phyloP scores from a whole-genome alignment of 2,797 vertebrate genomes.

The Odontamblyopus lacepedii region DNA sequence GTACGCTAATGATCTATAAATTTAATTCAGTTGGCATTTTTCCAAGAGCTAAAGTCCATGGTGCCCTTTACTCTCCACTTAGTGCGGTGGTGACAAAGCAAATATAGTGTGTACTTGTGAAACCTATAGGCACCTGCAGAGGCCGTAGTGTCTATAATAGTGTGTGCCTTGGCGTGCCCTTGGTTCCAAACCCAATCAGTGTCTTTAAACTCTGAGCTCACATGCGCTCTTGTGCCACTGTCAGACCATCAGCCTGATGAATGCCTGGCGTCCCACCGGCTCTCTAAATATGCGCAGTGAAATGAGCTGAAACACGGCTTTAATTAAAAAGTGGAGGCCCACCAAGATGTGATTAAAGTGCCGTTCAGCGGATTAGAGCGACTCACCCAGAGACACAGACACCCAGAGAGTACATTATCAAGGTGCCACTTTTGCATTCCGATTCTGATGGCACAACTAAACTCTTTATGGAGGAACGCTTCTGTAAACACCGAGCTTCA shows the following conservation, averaged over 20 bases:
- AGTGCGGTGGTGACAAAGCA: constrained; percentile 15
- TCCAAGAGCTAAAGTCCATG: constrained; percentile 31
- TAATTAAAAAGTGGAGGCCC: constrained; percentile 80
- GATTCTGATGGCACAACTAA: constrained; percentile 37
- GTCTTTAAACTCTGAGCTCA: constrained; percentile 54
- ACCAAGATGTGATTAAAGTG: constrained; percentile 78
- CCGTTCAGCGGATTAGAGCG: constrained; percentile 71
- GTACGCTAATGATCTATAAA: no score
- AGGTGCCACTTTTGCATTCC: constrained; percentile 46
- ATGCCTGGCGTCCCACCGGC: constrained; percentile 70
- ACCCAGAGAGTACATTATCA: constrained; percentile 53
- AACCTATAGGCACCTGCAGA: constrained; percentile 28
- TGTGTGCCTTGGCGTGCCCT: constrained; percentile 53
- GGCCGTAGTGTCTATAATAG: constrained; percentile 34
- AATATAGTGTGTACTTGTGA: constrained; percentile 7
- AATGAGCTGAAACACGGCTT: constrained; percentile 81
- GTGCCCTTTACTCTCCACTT: constrained; percentile 33
- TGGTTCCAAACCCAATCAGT: constrained; percentile 63
- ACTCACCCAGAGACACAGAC: constrained; percentile 59
- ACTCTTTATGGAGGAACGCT: constrained; percentile 19
- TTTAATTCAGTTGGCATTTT: constrained; percentile 43
- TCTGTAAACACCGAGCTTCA: no score
- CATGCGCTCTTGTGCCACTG: constrained; percentile 56
- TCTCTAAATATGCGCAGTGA: constrained; percentile 81
- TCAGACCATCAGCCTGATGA: constrained; percentile 74